Evolutionary conservation across 2,113 vertebrate genomes (phyloP).

Genomic region (Sinocyclocheilus anophthalmus): DNA sequence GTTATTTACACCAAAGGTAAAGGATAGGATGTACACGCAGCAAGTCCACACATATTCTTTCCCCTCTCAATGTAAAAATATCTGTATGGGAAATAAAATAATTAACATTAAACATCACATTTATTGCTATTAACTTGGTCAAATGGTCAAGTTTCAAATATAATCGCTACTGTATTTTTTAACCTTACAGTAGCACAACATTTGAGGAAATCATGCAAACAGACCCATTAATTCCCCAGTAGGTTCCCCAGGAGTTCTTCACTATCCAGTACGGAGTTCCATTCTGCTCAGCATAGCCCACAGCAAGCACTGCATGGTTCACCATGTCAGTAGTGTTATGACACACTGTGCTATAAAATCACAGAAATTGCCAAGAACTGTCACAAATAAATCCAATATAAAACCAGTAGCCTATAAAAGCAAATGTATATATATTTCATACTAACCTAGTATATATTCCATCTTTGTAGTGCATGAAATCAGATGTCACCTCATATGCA

Average conservation of each 20-base stretch:
- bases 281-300: constrained; percentile 80
- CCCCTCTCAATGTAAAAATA: constrained; percentile 89
- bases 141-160: background rate
- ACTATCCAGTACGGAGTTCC: constrained; percentile 86
- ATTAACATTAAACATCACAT: background rate
- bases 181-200: background rate
- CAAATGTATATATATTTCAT: background rate
- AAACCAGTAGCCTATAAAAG: background rate
- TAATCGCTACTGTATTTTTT: background rate
- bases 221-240: constrained; percentile 85
- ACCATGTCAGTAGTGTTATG: constrained; percentile 85
- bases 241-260: constrained; percentile 87
- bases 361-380: background rate
- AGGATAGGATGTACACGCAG: constrained; percentile 87
- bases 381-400: background rate
- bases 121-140: background rate
- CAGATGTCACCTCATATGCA: constrained; percentile 82
- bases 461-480: constrained; percentile 81
- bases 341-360: constrained; percentile 74
- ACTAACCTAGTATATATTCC: constrained; percentile 87
- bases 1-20: constrained; percentile 74
- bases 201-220: constrained; percentile 32
- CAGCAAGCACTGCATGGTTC: constrained; percentile 89
- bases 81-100: constrained; percentile 62
- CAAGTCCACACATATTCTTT: constrained; percentile 91